A percentile compares a stretch with the other conserved stretches of the same genome.
Evolutionary conservation across 2,113 vertebrate species (phyloP).

Genomic region (Anser brachyrhynchus): DNA sequence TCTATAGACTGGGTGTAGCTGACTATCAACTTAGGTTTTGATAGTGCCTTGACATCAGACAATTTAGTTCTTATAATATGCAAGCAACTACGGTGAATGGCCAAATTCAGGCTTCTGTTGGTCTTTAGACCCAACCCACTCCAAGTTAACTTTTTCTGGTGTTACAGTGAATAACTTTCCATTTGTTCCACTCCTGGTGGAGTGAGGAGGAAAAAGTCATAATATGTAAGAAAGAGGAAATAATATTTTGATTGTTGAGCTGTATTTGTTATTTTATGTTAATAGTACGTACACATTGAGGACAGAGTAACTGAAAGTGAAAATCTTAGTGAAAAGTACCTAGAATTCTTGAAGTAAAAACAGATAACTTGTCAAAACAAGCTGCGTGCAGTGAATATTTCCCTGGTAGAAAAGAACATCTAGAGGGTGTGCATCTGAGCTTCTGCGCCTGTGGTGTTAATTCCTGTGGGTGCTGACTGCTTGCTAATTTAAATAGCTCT

Average conservation of each 20-base stretch:
- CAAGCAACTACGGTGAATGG: background rate
- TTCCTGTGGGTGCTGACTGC: background rate
- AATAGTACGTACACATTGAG: background rate
- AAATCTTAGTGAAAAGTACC: background rate
- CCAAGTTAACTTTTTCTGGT: background rate
- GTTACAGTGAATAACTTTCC: background rate
- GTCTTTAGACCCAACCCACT: background rate
- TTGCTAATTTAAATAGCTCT: background rate
- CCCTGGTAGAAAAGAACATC: background rate
- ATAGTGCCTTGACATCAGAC: background rate
- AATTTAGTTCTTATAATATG: background rate
- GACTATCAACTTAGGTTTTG: background rate
- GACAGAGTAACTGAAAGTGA: background rate
- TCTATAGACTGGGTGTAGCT: background rate
- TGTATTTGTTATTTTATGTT: slow-evolving; percentile 5
- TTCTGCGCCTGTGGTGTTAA: background rate
- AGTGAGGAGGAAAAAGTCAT: background rate
- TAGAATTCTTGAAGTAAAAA: background rate
- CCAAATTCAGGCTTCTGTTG: background rate
- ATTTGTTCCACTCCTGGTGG: background rate
- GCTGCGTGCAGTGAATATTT: background rate
- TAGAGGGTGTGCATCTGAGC: background rate
- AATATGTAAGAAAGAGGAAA: background rate
- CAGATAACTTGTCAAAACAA: background rate
- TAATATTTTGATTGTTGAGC: background rate